Percentiles rank a stretch among this genome's conserved stretches.
These are phyloP conservation scores for Notodonta dromedarius DNA, from an alignment of 2,888 invertebrate species.

Conservation along the genomic window DNA sequence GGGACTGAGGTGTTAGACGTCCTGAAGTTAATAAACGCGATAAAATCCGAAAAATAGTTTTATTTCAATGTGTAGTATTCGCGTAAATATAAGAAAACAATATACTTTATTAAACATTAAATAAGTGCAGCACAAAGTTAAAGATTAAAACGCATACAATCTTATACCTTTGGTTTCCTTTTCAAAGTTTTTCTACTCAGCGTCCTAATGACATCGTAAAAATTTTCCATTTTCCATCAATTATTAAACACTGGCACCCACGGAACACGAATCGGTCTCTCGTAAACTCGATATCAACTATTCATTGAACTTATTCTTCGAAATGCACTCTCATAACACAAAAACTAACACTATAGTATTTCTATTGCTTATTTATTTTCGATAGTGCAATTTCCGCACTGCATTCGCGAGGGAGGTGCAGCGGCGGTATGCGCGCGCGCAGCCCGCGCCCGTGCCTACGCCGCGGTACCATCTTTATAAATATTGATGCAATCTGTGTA, in stretches of 20 bases:
- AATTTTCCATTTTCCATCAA: slow-evolving; percentile 64
- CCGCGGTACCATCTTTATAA: slow-evolving; percentile 64
- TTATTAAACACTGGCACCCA: slow-evolving; percentile 28
- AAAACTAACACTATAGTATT: slow-evolving; percentile 27
- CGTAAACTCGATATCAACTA: slow-evolving; percentile 15
- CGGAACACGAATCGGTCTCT: slow-evolving; percentile 32
- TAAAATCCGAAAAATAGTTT: too few relatives aligned
- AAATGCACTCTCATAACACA: slow-evolving; percentile 39
- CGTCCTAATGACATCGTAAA: slow-evolving; percentile 76
- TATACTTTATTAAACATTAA: too few relatives aligned
- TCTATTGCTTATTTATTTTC: slow-evolving; percentile 35
- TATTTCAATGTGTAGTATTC: too few relatives aligned
- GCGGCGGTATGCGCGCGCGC: slow-evolving; percentile 62
- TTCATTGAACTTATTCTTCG: slow-evolving; percentile 27
- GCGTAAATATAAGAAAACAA: too few relatives aligned
- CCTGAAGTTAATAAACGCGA: too few relatives aligned
- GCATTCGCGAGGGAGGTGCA: slow-evolving; percentile 72
- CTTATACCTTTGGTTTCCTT: slow-evolving; percentile 69
- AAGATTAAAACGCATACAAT: too few relatives aligned
- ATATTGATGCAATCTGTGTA: slow-evolving; percentile 79
- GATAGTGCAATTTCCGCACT: slow-evolving; percentile 58
- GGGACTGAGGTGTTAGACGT: too few relatives aligned
- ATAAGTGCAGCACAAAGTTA: too few relatives aligned
- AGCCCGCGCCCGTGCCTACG: slow-evolving; percentile 45
- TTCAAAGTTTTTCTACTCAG: slow-evolving; percentile 76